These are phyloP conservation scores for Gastrophysa polygoni DNA, from an alignment of 2,888 invertebrate genomes.

Conservation along the genomic window DNA sequence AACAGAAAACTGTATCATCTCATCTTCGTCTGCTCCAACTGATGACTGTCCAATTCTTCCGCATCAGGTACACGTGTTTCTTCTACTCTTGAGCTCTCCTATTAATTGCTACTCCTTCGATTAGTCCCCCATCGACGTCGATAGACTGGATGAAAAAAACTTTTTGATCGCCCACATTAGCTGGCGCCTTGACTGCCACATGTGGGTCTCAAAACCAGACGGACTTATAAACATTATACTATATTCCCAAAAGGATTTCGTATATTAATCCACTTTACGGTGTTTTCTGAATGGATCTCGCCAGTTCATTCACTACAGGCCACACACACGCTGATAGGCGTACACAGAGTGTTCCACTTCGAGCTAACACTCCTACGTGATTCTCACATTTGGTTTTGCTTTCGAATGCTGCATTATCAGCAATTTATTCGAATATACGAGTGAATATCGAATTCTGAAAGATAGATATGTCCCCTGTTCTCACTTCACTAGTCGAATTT, in stretches of 20 bases:
- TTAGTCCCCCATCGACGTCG: conserved; percentile 3
- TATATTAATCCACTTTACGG: conserved; percentile 22
- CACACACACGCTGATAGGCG: conserved; percentile 3
- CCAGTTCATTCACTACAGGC: conserved; percentile 19
- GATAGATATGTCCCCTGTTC: too few relatives aligned
- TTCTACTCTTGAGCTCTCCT: conserved; percentile 9
- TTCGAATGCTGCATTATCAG: too few relatives aligned
- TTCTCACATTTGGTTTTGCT: too few relatives aligned
- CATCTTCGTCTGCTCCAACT: neutral
- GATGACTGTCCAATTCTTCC: conserved; percentile 9
- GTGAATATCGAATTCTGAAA: too few relatives aligned
- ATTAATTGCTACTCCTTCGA: conserved; percentile 12
- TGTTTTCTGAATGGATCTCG: conserved; percentile 22
- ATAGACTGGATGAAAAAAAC: conserved; percentile 5
- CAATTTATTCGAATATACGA: too few relatives aligned
- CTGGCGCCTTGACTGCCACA: conserved; percentile 9
- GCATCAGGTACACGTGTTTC: conserved; percentile 7
- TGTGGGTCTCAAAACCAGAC: neutral
- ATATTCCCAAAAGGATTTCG: conserved; percentile 16
- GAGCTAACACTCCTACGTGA: neutral
- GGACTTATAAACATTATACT: neutral
- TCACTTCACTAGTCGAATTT: too few relatives aligned
- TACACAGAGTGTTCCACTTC: neutral
- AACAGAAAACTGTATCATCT: neutral
- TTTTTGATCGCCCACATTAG: conserved; percentile 7